phyloP scores from a whole-genome alignment of 2,888 invertebrate species.

The Acanthococcus lagerstroemiae region DNA sequence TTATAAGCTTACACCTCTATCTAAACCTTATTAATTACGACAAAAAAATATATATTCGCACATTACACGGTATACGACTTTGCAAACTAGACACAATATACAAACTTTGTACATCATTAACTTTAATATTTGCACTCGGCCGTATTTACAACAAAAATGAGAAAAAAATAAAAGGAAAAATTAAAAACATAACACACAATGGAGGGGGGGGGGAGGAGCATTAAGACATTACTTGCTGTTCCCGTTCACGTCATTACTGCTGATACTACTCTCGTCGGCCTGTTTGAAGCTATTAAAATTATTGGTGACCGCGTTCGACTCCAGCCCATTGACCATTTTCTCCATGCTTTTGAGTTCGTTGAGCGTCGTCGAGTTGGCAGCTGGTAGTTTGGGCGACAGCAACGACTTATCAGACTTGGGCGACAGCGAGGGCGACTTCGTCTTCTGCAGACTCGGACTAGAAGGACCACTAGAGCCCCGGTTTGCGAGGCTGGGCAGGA shows the following conservation, averaged over 20 bases:
- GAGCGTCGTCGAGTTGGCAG: conserved; percentile 45
- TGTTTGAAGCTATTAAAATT: not conserved
- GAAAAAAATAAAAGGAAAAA: conserved; percentile 3
- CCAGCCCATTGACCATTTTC: conserved; percentile 93
- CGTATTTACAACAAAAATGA: conserved; percentile 6
- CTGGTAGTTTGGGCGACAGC: conserved; percentile 27
- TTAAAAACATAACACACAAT: conserved; percentile 1
- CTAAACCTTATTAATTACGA: not conserved
- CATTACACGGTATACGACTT: conserved; percentile 9
- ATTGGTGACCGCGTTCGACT: conserved; percentile 47
- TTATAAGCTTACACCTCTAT: conserved; percentile 17
- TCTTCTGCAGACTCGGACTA: conserved; percentile 32
- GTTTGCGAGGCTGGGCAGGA: conserved; percentile 58
- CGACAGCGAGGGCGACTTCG: conserved; percentile 23
- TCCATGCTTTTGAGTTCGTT: conserved; percentile 89
- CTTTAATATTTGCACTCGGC: conserved; percentile 29
- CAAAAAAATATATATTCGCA: not conserved
- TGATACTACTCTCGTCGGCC: conserved; percentile 15
- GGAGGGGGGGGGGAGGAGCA: not conserved
- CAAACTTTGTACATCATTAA: too few relatives aligned
- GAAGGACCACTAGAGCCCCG: conserved; percentile 37
- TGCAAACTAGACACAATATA: not conserved
- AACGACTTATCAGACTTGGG: conserved; percentile 30
- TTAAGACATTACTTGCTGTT: conserved; percentile 9
- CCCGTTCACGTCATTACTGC: conserved; percentile 18